These are phyloP conservation scores for Vanessa cardui DNA, from an alignment of 2,888 invertebrate species.

Conservation along the genomic window DNA sequence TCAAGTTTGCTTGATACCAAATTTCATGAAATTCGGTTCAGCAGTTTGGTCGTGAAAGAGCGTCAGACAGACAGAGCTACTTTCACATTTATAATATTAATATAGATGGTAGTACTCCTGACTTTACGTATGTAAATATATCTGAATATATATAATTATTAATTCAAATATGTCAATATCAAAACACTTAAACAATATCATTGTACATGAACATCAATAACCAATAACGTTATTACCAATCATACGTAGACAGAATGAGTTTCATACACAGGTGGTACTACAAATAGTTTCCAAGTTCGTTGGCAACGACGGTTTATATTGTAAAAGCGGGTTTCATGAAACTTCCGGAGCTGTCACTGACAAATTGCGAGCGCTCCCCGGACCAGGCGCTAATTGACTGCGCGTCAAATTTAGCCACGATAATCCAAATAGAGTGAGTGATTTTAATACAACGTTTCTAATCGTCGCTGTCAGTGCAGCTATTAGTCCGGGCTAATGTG, in stretches of 20 bases:
- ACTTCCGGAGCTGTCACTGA: slow-evolving; percentile 79
- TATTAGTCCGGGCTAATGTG: slow-evolving; percentile 32
- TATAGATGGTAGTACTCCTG: no score
- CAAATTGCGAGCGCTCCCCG: slow-evolving; percentile 71
- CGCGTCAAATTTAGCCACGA: slow-evolving; percentile 74
- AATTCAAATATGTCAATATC: no score
- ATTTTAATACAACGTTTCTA: slow-evolving; percentile 48
- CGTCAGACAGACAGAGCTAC: no score
- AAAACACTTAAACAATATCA: no score
- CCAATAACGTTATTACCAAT: no score
- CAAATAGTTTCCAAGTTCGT: slow-evolving; percentile 32
- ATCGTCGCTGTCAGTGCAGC: slow-evolving; percentile 33
- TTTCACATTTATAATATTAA: no score
- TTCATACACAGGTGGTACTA: slow-evolving; percentile 4
- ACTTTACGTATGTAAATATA: no score
- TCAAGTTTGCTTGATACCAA: no score
- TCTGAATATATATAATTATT: no score
- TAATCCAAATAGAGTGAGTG: slow-evolving; percentile 69
- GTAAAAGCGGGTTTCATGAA: slow-evolving; percentile 46
- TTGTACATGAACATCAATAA: no score
- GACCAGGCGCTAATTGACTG: slow-evolving; percentile 74
- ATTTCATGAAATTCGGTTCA: no score
- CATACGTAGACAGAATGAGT: background rate
- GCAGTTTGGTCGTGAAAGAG: no score
- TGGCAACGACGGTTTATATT: slow-evolving; percentile 43